Evolutionary conservation across 2,113 vertebrate species (phyloP).

Genomic region (Myotis lucifugus): DNA sequence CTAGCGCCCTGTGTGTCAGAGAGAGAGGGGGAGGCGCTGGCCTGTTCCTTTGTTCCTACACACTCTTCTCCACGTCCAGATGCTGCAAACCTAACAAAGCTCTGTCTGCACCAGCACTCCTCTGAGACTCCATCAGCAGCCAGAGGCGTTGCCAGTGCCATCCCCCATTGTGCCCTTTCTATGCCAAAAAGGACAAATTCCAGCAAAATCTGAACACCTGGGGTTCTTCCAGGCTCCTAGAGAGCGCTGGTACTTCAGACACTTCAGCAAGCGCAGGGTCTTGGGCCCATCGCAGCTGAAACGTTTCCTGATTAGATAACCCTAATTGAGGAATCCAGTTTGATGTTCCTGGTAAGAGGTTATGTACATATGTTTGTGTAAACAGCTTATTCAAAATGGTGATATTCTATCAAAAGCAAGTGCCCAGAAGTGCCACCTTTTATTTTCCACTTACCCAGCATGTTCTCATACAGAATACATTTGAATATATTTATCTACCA

Average conservation of each 20-base stretch:
- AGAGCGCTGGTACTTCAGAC: neutral
- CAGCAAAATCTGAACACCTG: neutral
- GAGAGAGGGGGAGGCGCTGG: too few species aligned
- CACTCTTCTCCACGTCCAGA: neutral
- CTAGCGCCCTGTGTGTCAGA: neutral
- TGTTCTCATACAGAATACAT: constrained; percentile 59
- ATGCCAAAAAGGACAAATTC: neutral
- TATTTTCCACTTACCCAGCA: constrained; percentile 53
- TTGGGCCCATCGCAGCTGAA: neutral
- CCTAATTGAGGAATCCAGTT: constrained; percentile 27
- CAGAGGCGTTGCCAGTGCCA: constrained; percentile 44
- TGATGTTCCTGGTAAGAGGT: neutral
- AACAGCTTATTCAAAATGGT: constrained; percentile 45
- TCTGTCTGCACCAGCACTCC: neutral
- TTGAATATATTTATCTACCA: constrained; percentile 64
- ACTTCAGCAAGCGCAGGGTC: neutral
- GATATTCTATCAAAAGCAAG: constrained; percentile 50
- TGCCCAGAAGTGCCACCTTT: constrained; percentile 34
- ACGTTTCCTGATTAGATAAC: constrained; percentile 50
- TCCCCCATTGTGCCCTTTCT: neutral
- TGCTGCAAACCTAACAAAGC: constrained; percentile 8
- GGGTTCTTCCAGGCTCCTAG: neutral
- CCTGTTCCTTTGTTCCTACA: neutral
- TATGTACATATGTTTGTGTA: constrained; percentile 5
- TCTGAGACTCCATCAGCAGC: constrained; percentile 45